These are phyloP conservation scores for Elymnias hypermnestra DNA, from an alignment of 1,140 invertebrate genomes.

Conservation along the genomic window DNA sequence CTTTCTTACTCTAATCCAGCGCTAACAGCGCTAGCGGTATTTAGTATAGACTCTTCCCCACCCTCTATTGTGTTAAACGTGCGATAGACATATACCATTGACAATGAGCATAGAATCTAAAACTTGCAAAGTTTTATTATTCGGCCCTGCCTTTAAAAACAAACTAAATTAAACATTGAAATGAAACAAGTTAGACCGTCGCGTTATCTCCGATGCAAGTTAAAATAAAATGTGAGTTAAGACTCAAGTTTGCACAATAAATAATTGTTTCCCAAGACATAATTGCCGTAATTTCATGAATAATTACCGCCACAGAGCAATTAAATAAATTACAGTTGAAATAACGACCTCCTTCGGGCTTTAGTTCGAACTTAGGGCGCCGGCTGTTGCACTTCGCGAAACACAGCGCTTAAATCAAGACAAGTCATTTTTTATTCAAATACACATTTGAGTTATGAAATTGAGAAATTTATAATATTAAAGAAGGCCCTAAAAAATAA, in stretches of 20 bases:
- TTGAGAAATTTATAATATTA: too few species aligned
- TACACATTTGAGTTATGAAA: too few species aligned
- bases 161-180: slow-evolving; percentile 21
- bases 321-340: slow-evolving; percentile 75
- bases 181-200: slow-evolving; percentile 36
- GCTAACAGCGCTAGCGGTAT: too few species aligned
- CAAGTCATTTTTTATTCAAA: too few species aligned
- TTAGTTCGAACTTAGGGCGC: slow-evolving; percentile 70
- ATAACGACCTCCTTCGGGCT: slow-evolving; percentile 69
- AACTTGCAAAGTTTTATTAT: too few species aligned
- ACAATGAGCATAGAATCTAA: too few species aligned
- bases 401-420: slow-evolving; percentile 50
- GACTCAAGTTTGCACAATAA: slow-evolving; percentile 72
- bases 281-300: slow-evolving; percentile 76
- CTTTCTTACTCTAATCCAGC: too few species aligned
- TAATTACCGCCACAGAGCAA: slow-evolving; percentile 74
- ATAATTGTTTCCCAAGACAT: slow-evolving; percentile 73
- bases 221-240: slow-evolving; percentile 73
- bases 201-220: slow-evolving; percentile 62
- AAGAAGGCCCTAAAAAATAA: too few species aligned
- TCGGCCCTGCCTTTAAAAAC: slow-evolving; percentile 17
- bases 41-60: too few species aligned
- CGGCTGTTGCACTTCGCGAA: slow-evolving; percentile 51
- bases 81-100: too few species aligned
- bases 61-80: too few species aligned